Percentiles rank a stretch among this genome's conserved stretches.
Evolutionary conservation across 2,797 vertebrate genomes (phyloP).

Genomic region (Thalassophryne amazonica): DNA sequence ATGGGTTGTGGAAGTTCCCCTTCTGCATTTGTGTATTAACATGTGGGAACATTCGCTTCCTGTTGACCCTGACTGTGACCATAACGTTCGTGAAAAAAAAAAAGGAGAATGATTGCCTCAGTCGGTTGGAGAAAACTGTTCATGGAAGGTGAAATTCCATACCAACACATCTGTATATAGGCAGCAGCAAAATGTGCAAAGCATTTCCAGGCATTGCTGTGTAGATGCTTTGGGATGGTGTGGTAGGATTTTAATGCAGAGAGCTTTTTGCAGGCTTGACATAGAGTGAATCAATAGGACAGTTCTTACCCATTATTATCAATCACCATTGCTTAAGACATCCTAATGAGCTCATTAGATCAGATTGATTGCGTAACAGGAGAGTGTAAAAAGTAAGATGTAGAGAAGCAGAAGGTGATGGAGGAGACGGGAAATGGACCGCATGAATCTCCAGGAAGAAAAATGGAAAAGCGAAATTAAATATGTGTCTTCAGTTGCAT

Average conservation of each 20-base stretch:
- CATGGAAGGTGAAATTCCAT: no score
- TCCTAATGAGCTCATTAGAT: conserved; percentile 75
- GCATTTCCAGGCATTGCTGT: no score
- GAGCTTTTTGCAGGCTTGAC: conserved; percentile 49
- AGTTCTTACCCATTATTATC: conserved; percentile 69
- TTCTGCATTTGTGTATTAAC: no score
- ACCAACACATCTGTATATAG: no score
- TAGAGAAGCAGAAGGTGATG: conserved; percentile 63
- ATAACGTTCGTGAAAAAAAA: no score
- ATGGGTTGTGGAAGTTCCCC: no score
- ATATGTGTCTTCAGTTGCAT: conserved; percentile 22
- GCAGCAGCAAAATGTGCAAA: no score
- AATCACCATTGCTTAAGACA: conserved; percentile 71
- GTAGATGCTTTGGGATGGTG: no score
- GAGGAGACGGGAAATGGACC: conserved; percentile 72
- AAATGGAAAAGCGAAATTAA: conserved; percentile 45
- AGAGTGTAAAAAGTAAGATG: conserved; percentile 63
- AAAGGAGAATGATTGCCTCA: no score
- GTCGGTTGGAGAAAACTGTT: no score
- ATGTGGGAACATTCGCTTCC: no score
- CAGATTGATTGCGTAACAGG: conserved; percentile 70
- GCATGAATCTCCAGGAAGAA: conserved; percentile 59
- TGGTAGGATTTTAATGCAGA: conserved; percentile 41
- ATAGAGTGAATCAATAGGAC: conserved; percentile 63
- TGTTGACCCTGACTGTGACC: no score